Evolutionary conservation across 2,797 vertebrate genomes (phyloP), one percentile per base, ranked within the genome.

Genomic region (Cottoperca gobio): DNA sequence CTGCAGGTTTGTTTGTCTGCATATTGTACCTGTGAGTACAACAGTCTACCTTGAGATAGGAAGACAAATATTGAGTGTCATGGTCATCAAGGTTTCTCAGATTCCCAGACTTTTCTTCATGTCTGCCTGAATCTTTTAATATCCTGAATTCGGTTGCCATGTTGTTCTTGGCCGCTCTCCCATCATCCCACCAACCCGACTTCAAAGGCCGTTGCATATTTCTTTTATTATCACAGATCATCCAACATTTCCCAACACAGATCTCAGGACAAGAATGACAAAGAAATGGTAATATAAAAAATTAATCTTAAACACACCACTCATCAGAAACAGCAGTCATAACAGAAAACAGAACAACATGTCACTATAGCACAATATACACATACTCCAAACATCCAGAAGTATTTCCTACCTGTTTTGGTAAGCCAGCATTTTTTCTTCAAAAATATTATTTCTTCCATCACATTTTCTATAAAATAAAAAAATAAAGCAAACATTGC

Each of bases 181-280:
- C 43, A 23, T 70, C 12, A 61, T 70, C 42, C 33, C 67, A 82
- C 67, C 55, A 54, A 86, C 43, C 40, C 8, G 28, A 78, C 49
- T 65, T 78, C 81, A 46, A 70, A 86, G 54, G 79, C 53, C 7
- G 28, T 94, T 94, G 92, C 93, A 94, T 94, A 94, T 91, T 91
- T 93, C 55, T 91, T 95, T 95, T 94, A 94, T 95, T 95, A 87
- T 89, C 91, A 93, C 90, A 92, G 88, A 89, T 91, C 92, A 91
- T 91, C 87, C 89, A 89, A 91, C 84, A 91, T 89, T 91, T 93
- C 82, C 85, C 91, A 86, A 92, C 92, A 93, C 87, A 91, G 82
- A 88, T 83, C 88, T 92, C 86, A 76, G 83, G 89, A 86, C 88
- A 72, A 65, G 59, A 88, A 91, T 81, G 79, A 90, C 85, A 81